Evolutionary conservation across 1,140 invertebrate species (phyloP), one percentile per base, ranked within the genome.

Genomic region (Drosophila tristis): DNA sequence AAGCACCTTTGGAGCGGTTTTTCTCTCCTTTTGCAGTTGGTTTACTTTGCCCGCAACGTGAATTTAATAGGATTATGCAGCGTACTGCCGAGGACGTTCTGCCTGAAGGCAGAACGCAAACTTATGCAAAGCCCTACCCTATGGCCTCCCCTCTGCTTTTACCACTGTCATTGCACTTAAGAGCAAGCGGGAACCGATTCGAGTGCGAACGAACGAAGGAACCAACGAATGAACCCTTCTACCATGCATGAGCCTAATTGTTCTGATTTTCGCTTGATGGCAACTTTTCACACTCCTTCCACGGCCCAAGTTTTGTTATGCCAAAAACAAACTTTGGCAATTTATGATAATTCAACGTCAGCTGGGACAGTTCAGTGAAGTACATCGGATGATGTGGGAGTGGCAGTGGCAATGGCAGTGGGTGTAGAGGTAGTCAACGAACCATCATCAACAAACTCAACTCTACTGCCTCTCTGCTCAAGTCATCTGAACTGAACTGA

Each of bases 61-160:
- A 89, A 89, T 75, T 90, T 90, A 87, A 90, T 90, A 90, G 87
- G 87, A 90, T 90, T 90, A 90, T 90, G 87, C 76, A 84, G 87
- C 84, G 35, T 11, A 13, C 35, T 39, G 11, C 13, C 11, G 70
- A 68, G 67, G 62, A 64, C 63, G 67, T 63, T 20, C 20, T 55
- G 58, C 45, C 50, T 44, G 54, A 15, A 51, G 66, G 59, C 62
- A 39, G 35, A 39, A 13, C 35, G 78, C 73, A 75, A 85, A 87
- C 78, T 87, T 87, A 87, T 87, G 82, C 75, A 87, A 87, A 87
- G 76, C 75, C 58, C 74, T 81, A 13, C 80, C 77, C 80, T 66
- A 72, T 48, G 4, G 5, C 13, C 11, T 3, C 6, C 50, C 16
- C 7, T 2, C 29, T 9, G 31, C 2, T 29, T 16, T 26, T 39